These are phyloP conservation scores for Saccopteryx leptura DNA, from an alignment of 2,113 vertebrate species.

Conservation along the genomic window DNA sequence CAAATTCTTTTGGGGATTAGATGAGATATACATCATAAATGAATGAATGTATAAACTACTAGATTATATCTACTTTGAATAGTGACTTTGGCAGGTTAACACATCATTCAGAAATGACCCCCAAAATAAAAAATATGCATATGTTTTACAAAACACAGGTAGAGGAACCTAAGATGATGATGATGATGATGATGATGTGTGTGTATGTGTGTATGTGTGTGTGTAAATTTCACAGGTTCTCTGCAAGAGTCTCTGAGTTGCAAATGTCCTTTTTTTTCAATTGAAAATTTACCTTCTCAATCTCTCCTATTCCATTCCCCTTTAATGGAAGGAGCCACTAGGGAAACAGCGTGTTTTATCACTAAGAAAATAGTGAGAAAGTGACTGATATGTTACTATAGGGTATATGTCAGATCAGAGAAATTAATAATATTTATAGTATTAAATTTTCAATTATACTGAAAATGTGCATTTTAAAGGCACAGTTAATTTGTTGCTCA, in stretches of 20 bases:
- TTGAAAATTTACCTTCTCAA: conserved; percentile 44
- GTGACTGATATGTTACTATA: background rate
- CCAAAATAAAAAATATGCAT: background rate
- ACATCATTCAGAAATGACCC: conserved; percentile 47
- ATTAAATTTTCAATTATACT: background rate
- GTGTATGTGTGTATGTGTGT: background rate
- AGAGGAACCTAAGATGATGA: background rate
- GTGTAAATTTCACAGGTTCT: conserved; percentile 44
- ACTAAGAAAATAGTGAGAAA: background rate
- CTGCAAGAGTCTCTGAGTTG: conserved; percentile 55
- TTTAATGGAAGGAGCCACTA: background rate
- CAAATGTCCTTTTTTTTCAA: conserved; percentile 51
- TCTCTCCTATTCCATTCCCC: background rate
- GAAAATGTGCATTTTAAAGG: conserved; percentile 21
- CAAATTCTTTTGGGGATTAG: conserved; percentile 49
- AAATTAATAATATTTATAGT: background rate
- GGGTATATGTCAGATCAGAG: background rate
- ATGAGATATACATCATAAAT: conserved; percentile 60
- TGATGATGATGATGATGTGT: background rate
- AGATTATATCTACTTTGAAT: conserved; percentile 56
- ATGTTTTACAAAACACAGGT: conserved; percentile 39
- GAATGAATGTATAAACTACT: conserved; percentile 19
- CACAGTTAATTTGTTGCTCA: background rate
- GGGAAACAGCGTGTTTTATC: background rate
- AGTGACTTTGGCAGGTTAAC: conserved; percentile 61